These are phyloP conservation scores for Micromys minutus DNA, from an alignment of 2,113 vertebrate genomes.

Conservation along the genomic window DNA sequence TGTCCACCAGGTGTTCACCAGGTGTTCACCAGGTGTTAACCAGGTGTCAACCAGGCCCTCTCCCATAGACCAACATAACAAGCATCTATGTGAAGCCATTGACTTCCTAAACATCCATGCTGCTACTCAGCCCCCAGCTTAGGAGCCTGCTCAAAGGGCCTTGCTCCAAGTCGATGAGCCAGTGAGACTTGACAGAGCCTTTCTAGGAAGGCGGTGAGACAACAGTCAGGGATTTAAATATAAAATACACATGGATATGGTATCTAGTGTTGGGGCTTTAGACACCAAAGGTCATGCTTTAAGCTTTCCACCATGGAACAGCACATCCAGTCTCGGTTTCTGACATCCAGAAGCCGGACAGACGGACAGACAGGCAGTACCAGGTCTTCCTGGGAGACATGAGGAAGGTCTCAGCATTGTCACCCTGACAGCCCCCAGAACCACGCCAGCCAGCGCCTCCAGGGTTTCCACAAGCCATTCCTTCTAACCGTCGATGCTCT, in stretches of 20 bases:
- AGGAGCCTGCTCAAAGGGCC: rapidly evolving
- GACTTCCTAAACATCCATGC: background rate
- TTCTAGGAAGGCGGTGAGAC: background rate
- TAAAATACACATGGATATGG: background rate
- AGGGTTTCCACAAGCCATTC: background rate
- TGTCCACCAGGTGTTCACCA: background rate
- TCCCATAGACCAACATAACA: too few species aligned
- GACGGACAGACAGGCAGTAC: background rate
- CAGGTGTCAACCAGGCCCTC: background rate
- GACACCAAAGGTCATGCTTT: background rate
- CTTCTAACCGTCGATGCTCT: background rate
- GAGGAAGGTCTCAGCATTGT: too few species aligned
- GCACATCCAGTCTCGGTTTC: background rate
- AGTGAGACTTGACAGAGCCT: background rate
- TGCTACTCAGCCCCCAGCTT: rapidly evolving
- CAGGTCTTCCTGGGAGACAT: rapidly evolving
- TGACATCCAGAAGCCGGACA: rapidly evolving
- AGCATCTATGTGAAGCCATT: rapidly evolving
- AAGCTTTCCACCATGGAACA: background rate
- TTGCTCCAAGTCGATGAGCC: background rate
- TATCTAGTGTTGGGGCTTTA: background rate
- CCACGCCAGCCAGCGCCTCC: rapidly evolving
- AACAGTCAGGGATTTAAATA: background rate
- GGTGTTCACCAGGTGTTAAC: background rate
- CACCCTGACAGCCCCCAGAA: too few species aligned